These are phyloP conservation scores for Casuarius casuarius DNA, from an alignment of 2,113 vertebrate species.

Conservation along the genomic window DNA sequence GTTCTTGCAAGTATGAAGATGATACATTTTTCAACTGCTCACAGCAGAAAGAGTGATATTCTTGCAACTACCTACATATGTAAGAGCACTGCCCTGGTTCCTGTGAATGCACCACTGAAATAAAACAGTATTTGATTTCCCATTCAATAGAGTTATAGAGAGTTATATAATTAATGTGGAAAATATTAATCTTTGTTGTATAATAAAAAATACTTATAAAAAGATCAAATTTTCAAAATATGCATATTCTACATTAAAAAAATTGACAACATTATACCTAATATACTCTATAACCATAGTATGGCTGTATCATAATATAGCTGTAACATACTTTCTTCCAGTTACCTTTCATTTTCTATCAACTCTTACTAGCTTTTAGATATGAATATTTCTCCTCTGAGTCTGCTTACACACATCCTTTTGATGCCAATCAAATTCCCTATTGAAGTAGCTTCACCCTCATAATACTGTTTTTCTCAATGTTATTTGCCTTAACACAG, in stretches of 20 bases:
- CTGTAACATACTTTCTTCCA: not conserved
- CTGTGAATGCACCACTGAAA: not conserved
- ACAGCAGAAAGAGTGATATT: not conserved
- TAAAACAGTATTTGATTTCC: not conserved
- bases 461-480: not conserved
- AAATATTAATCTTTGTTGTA: not conserved
- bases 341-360: not conserved
- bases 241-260: not conserved
- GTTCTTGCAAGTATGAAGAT: slow-evolving; percentile 1
- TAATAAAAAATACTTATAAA: not conserved
- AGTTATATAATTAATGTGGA: not conserved
- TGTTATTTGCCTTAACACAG: not conserved
- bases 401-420: not conserved
- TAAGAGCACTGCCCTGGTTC: not conserved
- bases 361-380: not conserved
- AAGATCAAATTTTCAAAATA: not conserved
- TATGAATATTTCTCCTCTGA: not conserved
- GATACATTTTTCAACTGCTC: slow-evolving; percentile 14
- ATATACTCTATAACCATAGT: not conserved
- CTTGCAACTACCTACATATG: fast-evolving
- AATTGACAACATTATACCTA: not conserved
- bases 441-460: not conserved
- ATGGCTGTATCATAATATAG: not conserved
- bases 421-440: not conserved
- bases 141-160: too few species aligned